These are phyloP conservation scores for Acromyrmex heyeri DNA, from an alignment of 1,140 invertebrate species.

Conservation along the genomic window DNA sequence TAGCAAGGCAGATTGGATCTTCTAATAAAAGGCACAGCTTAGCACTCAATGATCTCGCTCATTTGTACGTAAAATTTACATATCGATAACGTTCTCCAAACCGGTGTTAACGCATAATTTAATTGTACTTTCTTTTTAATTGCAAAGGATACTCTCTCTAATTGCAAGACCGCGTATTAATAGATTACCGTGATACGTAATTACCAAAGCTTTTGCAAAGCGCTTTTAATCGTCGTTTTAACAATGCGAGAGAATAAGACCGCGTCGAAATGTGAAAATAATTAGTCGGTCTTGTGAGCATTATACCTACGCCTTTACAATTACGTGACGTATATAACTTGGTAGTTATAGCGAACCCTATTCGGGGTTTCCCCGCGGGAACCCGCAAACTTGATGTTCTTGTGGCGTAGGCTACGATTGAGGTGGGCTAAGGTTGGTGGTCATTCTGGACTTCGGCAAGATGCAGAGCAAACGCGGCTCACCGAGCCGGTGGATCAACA, in stretches of 20 bases:
- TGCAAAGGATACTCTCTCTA: not conserved
- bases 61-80: no score
- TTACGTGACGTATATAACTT: constrained; percentile 56
- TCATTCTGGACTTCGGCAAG: constrained; percentile 62
- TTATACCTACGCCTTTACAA: constrained; percentile 64
- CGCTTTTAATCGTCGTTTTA: constrained; percentile 15
- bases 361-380: constrained; percentile 71
- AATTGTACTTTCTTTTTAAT: not conserved
- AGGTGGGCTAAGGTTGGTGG: constrained; percentile 61
- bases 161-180: constrained; percentile 5
- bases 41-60: no score
- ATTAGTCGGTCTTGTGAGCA: constrained; percentile 50
- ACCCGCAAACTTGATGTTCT: constrained; percentile 75
- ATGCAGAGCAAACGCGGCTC: constrained; percentile 40
- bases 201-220: constrained; percentile 1
- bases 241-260: constrained; percentile 33
- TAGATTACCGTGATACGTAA: constrained; percentile 27
- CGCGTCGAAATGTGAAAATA: constrained; percentile 64
- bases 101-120: not conserved
- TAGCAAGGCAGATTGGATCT: no score
- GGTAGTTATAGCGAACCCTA: constrained; percentile 62
- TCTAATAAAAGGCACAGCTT: no score
- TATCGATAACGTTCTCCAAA: not conserved
- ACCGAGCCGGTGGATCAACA: constrained; percentile 43
- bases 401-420: constrained; percentile 56